Base-by-base conservation (phyloP, 30 jellyfish, hydroid and myxozoan genomes). In the Cassiopea xamachana region DNA sequence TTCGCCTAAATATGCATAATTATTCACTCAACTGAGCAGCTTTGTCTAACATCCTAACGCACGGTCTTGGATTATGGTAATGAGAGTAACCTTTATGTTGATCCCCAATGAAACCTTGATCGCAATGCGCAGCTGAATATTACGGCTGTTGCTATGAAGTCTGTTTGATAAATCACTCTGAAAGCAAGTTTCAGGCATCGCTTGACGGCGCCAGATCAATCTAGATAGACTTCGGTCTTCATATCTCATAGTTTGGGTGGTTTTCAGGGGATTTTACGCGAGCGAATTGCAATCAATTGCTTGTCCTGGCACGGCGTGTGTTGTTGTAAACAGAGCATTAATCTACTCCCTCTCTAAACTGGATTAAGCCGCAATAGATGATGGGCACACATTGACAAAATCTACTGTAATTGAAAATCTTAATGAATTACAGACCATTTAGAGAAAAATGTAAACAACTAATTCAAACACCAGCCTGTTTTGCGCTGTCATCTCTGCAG, bases 41-140 rank as follows among this genome's bases (percentile, higher is more conserved):
- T 62, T 88, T 88, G 95, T 88, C 95, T 88, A 72, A 8, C 64
- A 88, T 89, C 82, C 90, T 88, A 88, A 87, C 79, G 95, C 81
- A 45, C 86, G 60, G 87, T 77, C 82, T 46, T 74, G 62, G 95
- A 88, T 88, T 88, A 88, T 88, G 95, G 88, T 15, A 88, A 88
- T 88, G 46, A 69, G 89, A 2, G 73, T 43, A 55, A 64, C 74
- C 81, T 48, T 77, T 87, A 79, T 48, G 50, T 15, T 2, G 92
- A 15, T 70, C 49, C 85, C 84, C 92, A 84, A 69, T 68, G 76
- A 72, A 74, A 79, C 84, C 81, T 84, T 84, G 92, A 58, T 69
- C 78, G 60, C 75, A 48, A 78, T 78, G 44, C 78, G 12, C 85
- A 84, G 19, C 86, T 48, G 74, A 71, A 71, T 27, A 71, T 71